Conservation (phyloP, 2,113 vertebrate genomes). For the Albula glossodonta region DNA sequence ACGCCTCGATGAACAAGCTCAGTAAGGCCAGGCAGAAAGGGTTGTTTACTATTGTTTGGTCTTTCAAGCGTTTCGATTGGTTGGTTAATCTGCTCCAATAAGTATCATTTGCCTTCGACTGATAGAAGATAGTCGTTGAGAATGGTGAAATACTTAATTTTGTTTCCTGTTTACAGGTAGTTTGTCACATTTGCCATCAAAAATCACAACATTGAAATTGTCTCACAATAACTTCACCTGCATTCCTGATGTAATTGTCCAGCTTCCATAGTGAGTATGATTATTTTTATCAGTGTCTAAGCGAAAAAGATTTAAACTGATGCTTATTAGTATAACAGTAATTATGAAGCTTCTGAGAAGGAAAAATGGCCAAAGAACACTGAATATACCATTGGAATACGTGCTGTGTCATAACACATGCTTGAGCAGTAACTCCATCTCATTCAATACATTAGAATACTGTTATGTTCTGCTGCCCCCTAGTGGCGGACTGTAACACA, state of each 20-base stretch:
- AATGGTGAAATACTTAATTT: neutral
- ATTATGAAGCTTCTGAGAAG: no score
- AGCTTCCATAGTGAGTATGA: slow-evolving; percentile 83
- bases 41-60: neutral
- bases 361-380: no score
- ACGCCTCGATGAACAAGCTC: slow-evolving; percentile 79
- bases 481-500: no score
- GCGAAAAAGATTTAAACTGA: no score
- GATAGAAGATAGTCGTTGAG: neutral
- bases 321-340: no score
- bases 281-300: neutral
- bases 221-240: slow-evolving; percentile 79
- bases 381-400: no score
- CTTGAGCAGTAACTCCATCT: no score
- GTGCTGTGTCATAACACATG: neutral
- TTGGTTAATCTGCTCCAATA: neutral
- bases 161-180: slow-evolving; percentile 67
- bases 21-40: slow-evolving; percentile 67
- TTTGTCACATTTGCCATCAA: slow-evolving; percentile 75
- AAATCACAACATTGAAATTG: slow-evolving; percentile 83
- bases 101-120: neutral
- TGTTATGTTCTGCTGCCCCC: no score
- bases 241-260: slow-evolving; percentile 77
- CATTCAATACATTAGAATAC: no score
- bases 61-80: neutral